Percentiles rank a stretch among this genome's conserved stretches.
phyloP scores from a whole-genome alignment of 2,888 invertebrate species.

The Folsomia candida region DNA sequence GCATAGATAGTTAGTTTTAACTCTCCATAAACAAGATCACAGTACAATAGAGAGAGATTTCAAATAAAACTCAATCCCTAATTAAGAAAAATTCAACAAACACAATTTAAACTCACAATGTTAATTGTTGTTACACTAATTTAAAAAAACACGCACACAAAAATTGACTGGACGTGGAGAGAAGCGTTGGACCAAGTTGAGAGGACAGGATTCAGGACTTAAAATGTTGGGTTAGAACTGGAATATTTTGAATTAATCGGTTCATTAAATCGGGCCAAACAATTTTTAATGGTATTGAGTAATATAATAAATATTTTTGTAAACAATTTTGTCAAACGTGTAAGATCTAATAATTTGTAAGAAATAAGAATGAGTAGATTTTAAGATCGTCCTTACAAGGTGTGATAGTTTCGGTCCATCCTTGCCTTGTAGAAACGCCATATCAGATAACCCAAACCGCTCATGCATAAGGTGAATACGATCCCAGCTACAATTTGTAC shows the following conservation, averaged over 20 bases:
- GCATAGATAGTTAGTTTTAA: too few relatives aligned
- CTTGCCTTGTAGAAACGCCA: conserved; percentile 85
- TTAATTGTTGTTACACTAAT: conserved; percentile 29
- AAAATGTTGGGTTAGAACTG: conserved; percentile 43
- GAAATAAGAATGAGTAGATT: too few relatives aligned
- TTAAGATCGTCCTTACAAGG: too few relatives aligned
- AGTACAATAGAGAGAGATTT: neutral
- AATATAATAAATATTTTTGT: too few relatives aligned
- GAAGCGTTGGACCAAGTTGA: conserved; percentile 15
- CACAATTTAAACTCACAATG: neutral
- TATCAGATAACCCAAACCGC: conserved; percentile 77
- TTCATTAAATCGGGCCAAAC: neutral
- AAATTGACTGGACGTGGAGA: conserved; percentile 24
- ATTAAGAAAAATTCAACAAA: neutral
- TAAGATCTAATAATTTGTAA: too few relatives aligned
- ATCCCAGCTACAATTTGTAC: conserved; percentile 67
- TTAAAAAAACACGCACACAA: conserved; percentile 25
- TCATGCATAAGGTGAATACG: conserved; percentile 71
- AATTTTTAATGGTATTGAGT: too few relatives aligned
- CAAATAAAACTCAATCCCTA: neutral
- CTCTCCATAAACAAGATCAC: too few relatives aligned
- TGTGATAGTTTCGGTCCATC: conserved; percentile 82
- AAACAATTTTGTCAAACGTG: too few relatives aligned
- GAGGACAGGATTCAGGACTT: conserved; percentile 28
- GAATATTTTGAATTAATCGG: conserved; percentile 26